Evolutionary conservation across 2,113 vertebrate genomes (phyloP).

Genomic region (Ochotona curzoniae): DNA sequence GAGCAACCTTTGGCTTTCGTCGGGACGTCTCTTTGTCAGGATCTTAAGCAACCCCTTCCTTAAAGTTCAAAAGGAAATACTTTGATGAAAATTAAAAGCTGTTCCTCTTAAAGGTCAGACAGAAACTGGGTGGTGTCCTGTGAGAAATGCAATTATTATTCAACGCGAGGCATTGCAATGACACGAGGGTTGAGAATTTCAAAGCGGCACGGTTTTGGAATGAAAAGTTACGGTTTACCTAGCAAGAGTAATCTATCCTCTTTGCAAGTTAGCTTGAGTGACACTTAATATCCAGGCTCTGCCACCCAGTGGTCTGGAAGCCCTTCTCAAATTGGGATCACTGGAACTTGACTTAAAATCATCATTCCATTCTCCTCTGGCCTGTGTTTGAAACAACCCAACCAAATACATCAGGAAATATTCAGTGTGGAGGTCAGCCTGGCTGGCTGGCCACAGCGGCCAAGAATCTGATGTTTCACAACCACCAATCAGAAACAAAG

Average conservation of each 20-base stretch:
- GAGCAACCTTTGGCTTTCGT: constrained; percentile 43
- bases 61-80: constrained; percentile 81
- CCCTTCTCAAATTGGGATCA: constrained; percentile 57
- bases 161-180: not conserved
- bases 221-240: constrained; percentile 63
- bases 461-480: constrained; percentile 67
- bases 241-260: constrained; percentile 54
- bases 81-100: constrained; percentile 82
- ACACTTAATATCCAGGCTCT: constrained; percentile 52
- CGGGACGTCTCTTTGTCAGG: constrained; percentile 67
- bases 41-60: constrained; percentile 70
- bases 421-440: constrained; percentile 63
- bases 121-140: constrained; percentile 9
- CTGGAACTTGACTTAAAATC: constrained; percentile 53
- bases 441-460: constrained; percentile 51
- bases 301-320: constrained; percentile 55
- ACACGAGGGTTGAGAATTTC: constrained; percentile 48
- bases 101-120: constrained; percentile 67
- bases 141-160: constrained; percentile 53
- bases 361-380: constrained; percentile 34
- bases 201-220: constrained; percentile 42
- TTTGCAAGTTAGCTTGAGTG: constrained; percentile 66
- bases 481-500: constrained; percentile 66
- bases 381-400: constrained; percentile 57
- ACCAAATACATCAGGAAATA: constrained; percentile 69